A percentile compares a stretch with the other conserved stretches of the same genome.
Conservation (phyloP, 2,888 invertebrate genomes). For the Callosobruchus maculatus region DNA sequence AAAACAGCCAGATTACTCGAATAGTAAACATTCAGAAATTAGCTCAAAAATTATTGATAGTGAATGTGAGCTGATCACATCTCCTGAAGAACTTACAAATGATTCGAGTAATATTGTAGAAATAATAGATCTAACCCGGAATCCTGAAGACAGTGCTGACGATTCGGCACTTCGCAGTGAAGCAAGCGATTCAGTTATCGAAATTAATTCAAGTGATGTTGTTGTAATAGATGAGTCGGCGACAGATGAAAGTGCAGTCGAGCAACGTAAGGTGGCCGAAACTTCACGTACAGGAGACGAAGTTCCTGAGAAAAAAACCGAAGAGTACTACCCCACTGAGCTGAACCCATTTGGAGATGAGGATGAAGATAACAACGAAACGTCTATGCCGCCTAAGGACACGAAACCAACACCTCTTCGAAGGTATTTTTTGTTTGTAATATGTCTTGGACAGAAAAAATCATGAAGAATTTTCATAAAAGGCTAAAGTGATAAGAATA, state of each 20-base stretch:
- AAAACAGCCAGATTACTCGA: not conserved
- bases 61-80: not conserved
- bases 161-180: not conserved
- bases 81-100: not conserved
- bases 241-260: not conserved
- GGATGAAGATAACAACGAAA: constrained; percentile 48
- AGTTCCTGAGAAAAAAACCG: constrained; percentile 3
- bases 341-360: constrained; percentile 83
- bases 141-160: not conserved
- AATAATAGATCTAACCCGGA: not conserved
- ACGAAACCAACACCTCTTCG: constrained; percentile 17
- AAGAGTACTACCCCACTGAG: constrained; percentile 61
- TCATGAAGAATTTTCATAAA: too few species aligned
- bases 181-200: not conserved
- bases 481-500: too few species aligned
- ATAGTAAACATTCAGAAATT: not conserved
- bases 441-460: too few species aligned
- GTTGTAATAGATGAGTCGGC: not conserved
- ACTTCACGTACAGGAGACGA: not conserved
- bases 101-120: not conserved
- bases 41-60: too few species aligned
- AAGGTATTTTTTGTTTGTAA: constrained; percentile 35
- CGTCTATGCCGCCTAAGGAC: not conserved
- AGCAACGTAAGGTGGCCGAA: not conserved
- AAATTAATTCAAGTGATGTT: not conserved